phyloP scores from a whole-genome alignment of 2,113 vertebrate genomes.

The Antechinus stuartii region DNA sequence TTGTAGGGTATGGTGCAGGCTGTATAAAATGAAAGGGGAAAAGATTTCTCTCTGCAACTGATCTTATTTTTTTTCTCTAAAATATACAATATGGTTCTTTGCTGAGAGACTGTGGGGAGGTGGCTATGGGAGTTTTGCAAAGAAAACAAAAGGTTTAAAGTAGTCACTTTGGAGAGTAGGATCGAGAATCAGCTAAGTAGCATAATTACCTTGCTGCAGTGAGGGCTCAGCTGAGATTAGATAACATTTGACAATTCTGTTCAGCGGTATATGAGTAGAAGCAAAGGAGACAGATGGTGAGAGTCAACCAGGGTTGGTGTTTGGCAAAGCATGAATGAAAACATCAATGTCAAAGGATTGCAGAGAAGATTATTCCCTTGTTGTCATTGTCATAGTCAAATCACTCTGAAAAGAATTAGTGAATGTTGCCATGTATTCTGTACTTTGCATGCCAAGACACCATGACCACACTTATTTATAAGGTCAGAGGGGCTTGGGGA shows the following conservation, averaged over 20 bases:
- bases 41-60: background rate
- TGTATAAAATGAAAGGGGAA: background rate
- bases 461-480: background rate
- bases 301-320: background rate
- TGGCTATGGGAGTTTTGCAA: background rate
- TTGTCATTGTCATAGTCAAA: background rate
- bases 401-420: background rate
- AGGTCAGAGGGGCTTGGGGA: too few relatives aligned
- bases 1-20: background rate
- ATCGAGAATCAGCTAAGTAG: background rate
- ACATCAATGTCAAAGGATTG: background rate
- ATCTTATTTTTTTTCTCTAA: background rate
- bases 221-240: background rate
- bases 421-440: background rate
- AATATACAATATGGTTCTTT: background rate
- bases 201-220: background rate
- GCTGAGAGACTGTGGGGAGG: background rate
- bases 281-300: background rate
- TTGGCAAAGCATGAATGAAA: background rate
- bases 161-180: background rate
- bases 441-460: background rate
- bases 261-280: background rate
- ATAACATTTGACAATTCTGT: background rate
- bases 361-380: background rate
- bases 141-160: background rate